Base-by-base conservation (phyloP, 2,797 vertebrate species). In the Stomatorhinus walkeri region DNA sequence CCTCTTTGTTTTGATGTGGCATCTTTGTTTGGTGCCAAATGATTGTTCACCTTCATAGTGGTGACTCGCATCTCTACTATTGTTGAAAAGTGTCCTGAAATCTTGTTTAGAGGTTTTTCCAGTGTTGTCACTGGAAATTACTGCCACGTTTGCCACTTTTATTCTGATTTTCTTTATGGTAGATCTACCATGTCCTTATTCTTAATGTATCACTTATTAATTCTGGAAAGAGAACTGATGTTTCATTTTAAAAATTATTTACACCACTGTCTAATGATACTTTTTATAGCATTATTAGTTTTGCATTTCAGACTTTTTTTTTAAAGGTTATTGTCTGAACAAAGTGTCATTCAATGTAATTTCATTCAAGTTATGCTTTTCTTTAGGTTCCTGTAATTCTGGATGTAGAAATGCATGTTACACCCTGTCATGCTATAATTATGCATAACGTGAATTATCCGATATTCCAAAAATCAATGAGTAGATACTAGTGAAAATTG, bases 21-120 rank as follows among this genome's bases (percentile, higher is more conserved):
- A 56, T 54, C 51, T 59, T 52, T 36, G 52, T 56, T 59, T 40
- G 52, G 85, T 87, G 52, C 85, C 85, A 87, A 87, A 87, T 2
- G 24, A 87, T 36, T 87, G 85, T 59, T 24, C 52, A 56, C 52
- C 85, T 87, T 40, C 49, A 19, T 16, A 59, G 52, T 19, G 32
- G 24, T 14, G 16, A 87, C 22, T 56, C 14, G 2, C 12, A 1
- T 85, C 8, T 85, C 40, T 86, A 51, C 22, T 85, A 14, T 54
- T 36, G 52, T 87, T 19, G 85, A 87, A 54, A 87, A 19, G 28
- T 36, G 28, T 59, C 49, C n/a, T 36, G 85, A 28, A 32, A 86
- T 36, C 28, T 22, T 56, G 32, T 59, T 14, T 56, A 10, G 85
- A 32, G 49, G 46, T 28, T 51, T 54, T 87, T 87, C 52, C 52